Evolutionary conservation across 2,888 invertebrate genomes (phyloP).

Genomic region (Abscondita cerata): DNA sequence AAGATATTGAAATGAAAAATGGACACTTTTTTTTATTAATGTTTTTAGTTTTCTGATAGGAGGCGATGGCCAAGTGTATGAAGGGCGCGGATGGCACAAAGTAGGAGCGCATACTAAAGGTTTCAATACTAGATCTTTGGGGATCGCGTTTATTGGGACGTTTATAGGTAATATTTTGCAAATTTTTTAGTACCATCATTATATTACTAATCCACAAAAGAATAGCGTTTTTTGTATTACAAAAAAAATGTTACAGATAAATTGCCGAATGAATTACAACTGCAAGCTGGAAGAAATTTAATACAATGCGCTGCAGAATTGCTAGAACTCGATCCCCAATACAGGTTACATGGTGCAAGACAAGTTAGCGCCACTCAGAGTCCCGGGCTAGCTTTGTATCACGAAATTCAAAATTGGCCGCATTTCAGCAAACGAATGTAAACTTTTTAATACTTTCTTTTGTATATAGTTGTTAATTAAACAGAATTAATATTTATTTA

Average conservation of each 20-base stretch:
- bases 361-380: conserved; percentile 63
- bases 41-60: conserved; percentile 64
- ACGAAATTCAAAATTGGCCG: conserved; percentile 62
- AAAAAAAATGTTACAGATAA: conserved; percentile 47
- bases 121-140: conserved; percentile 63
- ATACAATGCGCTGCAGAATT: conserved; percentile 60
- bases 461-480: too few species aligned
- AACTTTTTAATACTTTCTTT: too few species aligned
- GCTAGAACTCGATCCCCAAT: conserved; percentile 58
- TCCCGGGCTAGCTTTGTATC: conserved; percentile 63
- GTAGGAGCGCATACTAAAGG: conserved; percentile 65
- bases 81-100: conserved; percentile 66
- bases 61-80: conserved; percentile 67
- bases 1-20: conserved; percentile 45
- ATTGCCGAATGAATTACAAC: conserved; percentile 57
- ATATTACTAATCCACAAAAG: too few species aligned
- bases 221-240: too few species aligned
- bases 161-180: conserved; percentile 58
- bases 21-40: background rate
- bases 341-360: conserved; percentile 63
- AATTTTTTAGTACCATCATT: too few species aligned
- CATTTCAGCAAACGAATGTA: conserved; percentile 46
- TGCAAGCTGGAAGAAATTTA: conserved; percentile 60
- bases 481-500: too few species aligned
- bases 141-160: conserved; percentile 66